Evolutionary conservation across 2,888 invertebrate species (phyloP).

Genomic region (Bruchidius siliquastri): DNA sequence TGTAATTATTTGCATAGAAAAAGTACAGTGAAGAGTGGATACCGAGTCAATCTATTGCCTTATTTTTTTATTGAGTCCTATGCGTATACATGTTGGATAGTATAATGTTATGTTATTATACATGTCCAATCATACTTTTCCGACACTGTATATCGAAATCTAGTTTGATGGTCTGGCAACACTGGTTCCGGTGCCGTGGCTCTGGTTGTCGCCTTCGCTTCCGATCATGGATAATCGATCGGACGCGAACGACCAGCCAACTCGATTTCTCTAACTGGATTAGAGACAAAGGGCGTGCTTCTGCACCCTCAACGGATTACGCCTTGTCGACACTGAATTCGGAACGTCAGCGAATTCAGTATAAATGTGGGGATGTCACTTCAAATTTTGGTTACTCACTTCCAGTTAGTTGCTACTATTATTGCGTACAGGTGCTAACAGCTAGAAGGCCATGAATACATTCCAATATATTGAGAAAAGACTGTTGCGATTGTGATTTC

Average conservation of each 20-base stretch:
- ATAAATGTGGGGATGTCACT: background rate
- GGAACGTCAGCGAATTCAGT: background rate
- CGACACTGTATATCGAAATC: too few relatives aligned
- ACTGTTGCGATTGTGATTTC: too few relatives aligned
- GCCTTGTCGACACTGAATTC: background rate
- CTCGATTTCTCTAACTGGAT: slow-evolving; percentile 40
- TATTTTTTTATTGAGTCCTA: too few relatives aligned
- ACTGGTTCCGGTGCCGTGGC: background rate
- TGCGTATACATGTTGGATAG: too few relatives aligned
- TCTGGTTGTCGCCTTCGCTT: background rate
- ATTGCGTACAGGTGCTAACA: background rate
- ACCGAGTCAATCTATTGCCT: too few relatives aligned
- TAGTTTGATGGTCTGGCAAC: background rate
- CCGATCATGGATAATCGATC: slow-evolving; percentile 16
- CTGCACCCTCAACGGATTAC: slow-evolving; percentile 1
- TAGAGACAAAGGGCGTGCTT: slow-evolving; percentile 32
- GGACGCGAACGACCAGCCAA: slow-evolving; percentile 22
- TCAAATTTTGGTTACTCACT: background rate
- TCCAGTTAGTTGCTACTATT: slow-evolving; percentile 4
- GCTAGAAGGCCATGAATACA: too few relatives aligned
- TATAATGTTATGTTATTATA: too few relatives aligned
- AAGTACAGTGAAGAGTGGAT: too few relatives aligned
- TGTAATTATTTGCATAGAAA: too few relatives aligned
- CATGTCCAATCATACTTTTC: too few relatives aligned
- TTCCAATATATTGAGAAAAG: too few relatives aligned